Base-by-base conservation (phyloP, 2,113 vertebrate species). In the Proterorhinus semilunaris region DNA sequence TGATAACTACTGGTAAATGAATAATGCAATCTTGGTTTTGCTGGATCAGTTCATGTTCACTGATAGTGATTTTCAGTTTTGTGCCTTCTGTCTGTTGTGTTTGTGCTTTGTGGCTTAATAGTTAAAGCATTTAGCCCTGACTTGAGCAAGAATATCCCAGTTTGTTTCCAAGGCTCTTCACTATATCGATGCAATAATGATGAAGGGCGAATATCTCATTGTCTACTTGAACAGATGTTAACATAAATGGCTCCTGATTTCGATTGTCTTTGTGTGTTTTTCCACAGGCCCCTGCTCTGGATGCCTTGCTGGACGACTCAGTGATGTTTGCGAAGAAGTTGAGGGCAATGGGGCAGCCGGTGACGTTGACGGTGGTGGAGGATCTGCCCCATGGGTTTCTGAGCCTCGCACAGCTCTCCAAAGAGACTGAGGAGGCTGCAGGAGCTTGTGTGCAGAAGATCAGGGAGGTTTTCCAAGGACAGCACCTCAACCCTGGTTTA, bases 351-450 rank as follows among this genome's bases (percentile, higher is more conserved):
- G 88, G 86, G 16, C 94, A 90, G 65, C 92, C 92, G 0, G 95
- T 96, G 76, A 94, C 80, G 0, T 88, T 96, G 75, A 90, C 81
- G 0, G 94, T 96, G 75, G 91, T 96, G 57, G 94, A 95, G 68
- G 94, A 95, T 77, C 92, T 96, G 11, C 96, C 95, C 0, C 96
- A 97, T 9, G 96, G 96, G 64, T 97, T 96, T 85, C 94, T 97
- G 61, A 95, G 93, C 86, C 90, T 97, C 13, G 86, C 87, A 0
- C 80, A 93, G 27, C 81, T 96, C 68, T 90, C 92, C 80, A 93
- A 86, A 44, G 95, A 97, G 82, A 96, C 95, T 0, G 91, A 94
- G 27, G 84, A 87, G 4, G 95, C 95, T 0, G 43, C 91, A 0
- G 68, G 85, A 0, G 69, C 93, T 69, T 96, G 95, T 21, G 84